Evolutionary conservation across 2,888 invertebrate species (phyloP).

Genomic region (Drosophila macrospina): DNA sequence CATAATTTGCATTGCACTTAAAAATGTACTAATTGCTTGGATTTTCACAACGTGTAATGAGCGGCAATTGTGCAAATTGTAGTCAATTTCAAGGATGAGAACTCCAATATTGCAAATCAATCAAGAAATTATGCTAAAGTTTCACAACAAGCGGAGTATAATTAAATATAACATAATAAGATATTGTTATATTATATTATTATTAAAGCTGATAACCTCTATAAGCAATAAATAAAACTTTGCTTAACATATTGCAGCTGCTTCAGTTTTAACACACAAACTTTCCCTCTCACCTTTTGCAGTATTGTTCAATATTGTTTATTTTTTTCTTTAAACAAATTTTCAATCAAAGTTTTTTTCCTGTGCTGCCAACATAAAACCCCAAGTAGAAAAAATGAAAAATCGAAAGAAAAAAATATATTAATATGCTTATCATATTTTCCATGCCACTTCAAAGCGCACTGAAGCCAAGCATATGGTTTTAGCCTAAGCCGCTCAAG

Average conservation of each 20-base stretch:
- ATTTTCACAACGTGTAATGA: slow-evolving; percentile 57
- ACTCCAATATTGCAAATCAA: slow-evolving; percentile 26
- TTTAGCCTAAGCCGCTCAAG: slow-evolving; percentile 74
- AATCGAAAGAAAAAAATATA: slow-evolving; percentile 30
- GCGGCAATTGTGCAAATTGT: slow-evolving; percentile 57
- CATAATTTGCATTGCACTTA: slow-evolving; percentile 73
- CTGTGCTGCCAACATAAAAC: not conserved
- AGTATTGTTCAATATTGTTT: slow-evolving; percentile 4
- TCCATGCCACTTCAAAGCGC: slow-evolving; percentile 75
- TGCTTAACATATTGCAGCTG: not conserved
- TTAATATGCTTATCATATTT: slow-evolving; percentile 69
- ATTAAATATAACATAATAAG: no score
- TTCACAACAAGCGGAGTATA: no score
- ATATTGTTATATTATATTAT: no score
- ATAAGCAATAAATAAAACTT: no score
- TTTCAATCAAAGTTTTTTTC: slow-evolving; percentile 57
- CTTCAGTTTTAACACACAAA: not conserved
- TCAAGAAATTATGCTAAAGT: slow-evolving; percentile 15
- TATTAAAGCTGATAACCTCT: no score
- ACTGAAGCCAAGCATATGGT: slow-evolving; percentile 70
- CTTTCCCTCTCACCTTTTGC: slow-evolving; percentile 9
- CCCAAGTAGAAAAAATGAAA: slow-evolving; percentile 5
- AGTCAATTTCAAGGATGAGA: slow-evolving; percentile 16
- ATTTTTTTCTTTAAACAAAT: slow-evolving; percentile 10
- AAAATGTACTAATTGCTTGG: slow-evolving; percentile 77